Evolutionary conservation across 1,140 invertebrate species (phyloP), one percentile per base, ranked within the genome.

Genomic region (Micrasema minimum): DNA sequence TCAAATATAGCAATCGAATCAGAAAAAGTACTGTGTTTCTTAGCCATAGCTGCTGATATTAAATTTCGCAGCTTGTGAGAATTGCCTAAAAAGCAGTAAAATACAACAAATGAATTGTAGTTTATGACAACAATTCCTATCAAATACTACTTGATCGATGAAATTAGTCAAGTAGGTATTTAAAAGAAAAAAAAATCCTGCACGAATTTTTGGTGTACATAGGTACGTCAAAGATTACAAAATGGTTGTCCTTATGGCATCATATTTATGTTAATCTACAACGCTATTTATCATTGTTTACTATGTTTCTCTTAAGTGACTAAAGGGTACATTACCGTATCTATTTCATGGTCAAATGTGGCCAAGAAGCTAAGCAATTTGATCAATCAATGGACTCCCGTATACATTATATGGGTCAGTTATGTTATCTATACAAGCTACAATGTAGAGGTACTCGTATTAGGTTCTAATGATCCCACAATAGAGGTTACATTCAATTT

Each of bases 401-500:
- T 18, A 23, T 23, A 12, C 16, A 20, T 51, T 20, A 51, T 14
- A 14, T 12, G 12, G 11, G 48, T 51, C 18, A 10, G 5, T 23
- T 10, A 14, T 23, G 16, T 11, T 14, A 45, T 9, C 2, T 4
- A 45, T 6, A n/a, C 18, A 16, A 45, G n/a, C 43, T 45, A 45
- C 9, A 45, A 14, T 14, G n/a, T 45, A 1, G 18, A n/a, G 18
- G 9, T 45, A 16, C 18, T 14, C 43, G n/a, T 41, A 11, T 9
- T 2, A 41, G 10, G 9, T 45, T n/a, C 43, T 45, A 45, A 45
- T 16, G 48, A 51, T 51, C 11, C 20, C 20, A 51, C 48, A 51
- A 51, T 45, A 51, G 48, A 14, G 48, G 48, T 51, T 20, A 51
- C 9, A 20, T 51, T 51, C 6, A 16, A 20, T 7, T 11, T 51